Evolutionary conservation across 35 echinoderm and acorn worm genomes (phyloP).

Genomic region (Apostichopus parvimensis): DNA sequence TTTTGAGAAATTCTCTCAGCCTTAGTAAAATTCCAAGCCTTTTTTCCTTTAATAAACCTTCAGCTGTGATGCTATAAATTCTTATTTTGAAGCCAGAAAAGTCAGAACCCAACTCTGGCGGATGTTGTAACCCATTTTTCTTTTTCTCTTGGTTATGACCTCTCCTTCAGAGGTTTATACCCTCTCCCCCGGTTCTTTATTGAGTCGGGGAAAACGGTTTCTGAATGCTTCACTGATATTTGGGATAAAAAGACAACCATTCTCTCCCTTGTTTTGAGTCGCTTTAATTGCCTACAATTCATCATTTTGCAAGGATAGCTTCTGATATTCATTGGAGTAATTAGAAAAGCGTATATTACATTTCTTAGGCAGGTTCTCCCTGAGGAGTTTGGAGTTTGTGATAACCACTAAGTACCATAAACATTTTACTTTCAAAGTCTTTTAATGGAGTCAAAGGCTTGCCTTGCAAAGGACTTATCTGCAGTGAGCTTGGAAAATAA

Average conservation of each 20-base stretch:
- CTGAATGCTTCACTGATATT: constrained; percentile 52
- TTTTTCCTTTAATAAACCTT: constrained; percentile 48
- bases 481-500: constrained; percentile 36
- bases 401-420: constrained; percentile 60
- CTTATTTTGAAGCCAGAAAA: neutral
- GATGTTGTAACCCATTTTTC: constrained; percentile 10
- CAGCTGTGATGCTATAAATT: constrained; percentile 53
- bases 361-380: constrained; percentile 35
- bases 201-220: constrained; percentile 41
- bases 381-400: constrained; percentile 35
- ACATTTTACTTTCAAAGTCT: constrained; percentile 29
- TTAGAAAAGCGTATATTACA: constrained; percentile 57
- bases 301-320: constrained; percentile 50
- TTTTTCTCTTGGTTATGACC: constrained; percentile 21
- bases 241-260: constrained; percentile 35
- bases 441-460: neutral
- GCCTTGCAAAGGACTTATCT: constrained; percentile 3
- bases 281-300: constrained; percentile 52
- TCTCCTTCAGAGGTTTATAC: constrained; percentile 25
- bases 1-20: constrained; percentile 35
- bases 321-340: constrained; percentile 56
- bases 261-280: constrained; percentile 35
- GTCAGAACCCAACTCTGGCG: neutral
- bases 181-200: constrained; percentile 29
- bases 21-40: constrained; percentile 5